Evolutionary conservation across 1,140 invertebrate species (phyloP).

Genomic region (Chymomyza costata): DNA sequence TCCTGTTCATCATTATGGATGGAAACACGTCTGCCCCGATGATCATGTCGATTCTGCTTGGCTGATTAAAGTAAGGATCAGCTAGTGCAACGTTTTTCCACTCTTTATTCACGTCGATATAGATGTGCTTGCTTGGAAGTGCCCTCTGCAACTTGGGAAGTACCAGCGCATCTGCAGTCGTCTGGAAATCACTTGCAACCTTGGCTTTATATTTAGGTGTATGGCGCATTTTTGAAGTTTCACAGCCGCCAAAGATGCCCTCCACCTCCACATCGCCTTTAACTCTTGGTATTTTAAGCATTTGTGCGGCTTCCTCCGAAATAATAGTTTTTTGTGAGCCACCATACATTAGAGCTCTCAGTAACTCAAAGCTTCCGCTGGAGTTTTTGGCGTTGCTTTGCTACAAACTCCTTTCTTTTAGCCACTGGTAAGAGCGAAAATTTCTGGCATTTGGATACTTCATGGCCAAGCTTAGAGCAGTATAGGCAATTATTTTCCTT

Average conservation of each 20-base stretch:
- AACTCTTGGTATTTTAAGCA: neutral
- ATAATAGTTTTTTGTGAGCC: slow-evolving; percentile 9
- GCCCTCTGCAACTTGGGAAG: neutral
- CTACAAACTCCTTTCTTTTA: neutral
- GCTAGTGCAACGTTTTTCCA: neutral
- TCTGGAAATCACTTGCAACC: neutral
- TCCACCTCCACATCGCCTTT: neutral
- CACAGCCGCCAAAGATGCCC: neutral
- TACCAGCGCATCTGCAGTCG: neutral
- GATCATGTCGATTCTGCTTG: neutral
- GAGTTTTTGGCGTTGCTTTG: slow-evolving; percentile 3
- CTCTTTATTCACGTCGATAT: neutral
- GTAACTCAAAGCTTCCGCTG: neutral
- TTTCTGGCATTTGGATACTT: neutral
- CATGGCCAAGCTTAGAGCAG: neutral
- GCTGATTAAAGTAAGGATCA: neutral
- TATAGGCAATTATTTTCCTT: neutral
- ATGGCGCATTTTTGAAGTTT: neutral
- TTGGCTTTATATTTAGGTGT: neutral
- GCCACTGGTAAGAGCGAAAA: neutral
- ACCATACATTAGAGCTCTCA: slow-evolving; percentile 14
- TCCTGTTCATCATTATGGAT: neutral
- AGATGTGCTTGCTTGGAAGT: neutral
- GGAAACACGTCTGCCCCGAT: neutral
- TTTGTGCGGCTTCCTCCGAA: too few species aligned